phyloP scores from a whole-genome alignment of 92 coral and sea anemone species.

The Heliopora coerulea region DNA sequence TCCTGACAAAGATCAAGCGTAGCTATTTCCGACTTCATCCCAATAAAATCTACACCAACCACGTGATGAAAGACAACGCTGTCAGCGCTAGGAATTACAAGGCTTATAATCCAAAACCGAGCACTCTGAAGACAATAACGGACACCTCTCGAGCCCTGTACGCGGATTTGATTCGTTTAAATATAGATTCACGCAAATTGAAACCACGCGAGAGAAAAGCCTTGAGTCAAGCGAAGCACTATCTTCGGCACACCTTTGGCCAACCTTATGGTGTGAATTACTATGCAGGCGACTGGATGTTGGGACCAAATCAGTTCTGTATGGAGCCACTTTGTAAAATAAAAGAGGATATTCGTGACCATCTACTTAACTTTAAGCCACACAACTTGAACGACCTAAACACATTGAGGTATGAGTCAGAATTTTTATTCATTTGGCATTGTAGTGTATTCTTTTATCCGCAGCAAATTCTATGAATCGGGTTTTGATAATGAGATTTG shows the following conservation, averaged over 20 bases:
- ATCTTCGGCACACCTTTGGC: constrained; percentile 71
- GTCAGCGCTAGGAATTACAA: constrained; percentile 33
- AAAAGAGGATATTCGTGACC: constrained; percentile 48
- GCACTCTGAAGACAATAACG: constrained; percentile 58
- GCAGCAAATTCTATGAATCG: no score
- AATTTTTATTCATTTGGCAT: no score
- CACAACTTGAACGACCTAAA: constrained; percentile 52
- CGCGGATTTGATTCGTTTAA: constrained; percentile 43
- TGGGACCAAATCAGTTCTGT: constrained; percentile 91
- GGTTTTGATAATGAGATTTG: no score
- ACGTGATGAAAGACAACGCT: neutral
- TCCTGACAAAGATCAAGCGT: constrained; percentile 58
- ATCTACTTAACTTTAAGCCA: constrained; percentile 60
- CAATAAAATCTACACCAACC: neutral
- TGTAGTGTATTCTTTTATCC: no score
- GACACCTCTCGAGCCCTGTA: constrained; percentile 69
- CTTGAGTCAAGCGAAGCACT: constrained; percentile 73
- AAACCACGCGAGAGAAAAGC: constrained; percentile 78
- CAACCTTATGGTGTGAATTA: constrained; percentile 76
- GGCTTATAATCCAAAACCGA: constrained; percentile 71
- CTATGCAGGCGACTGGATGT: constrained; percentile 92
- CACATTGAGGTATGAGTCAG: constrained; percentile 16
- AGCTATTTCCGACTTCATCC: constrained; percentile 68
- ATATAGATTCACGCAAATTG: constrained; percentile 43
- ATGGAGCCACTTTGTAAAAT: constrained; percentile 68